Evolutionary conservation across 2,888 invertebrate genomes (phyloP).

Genomic region (Zygothrica quintamaculata): DNA sequence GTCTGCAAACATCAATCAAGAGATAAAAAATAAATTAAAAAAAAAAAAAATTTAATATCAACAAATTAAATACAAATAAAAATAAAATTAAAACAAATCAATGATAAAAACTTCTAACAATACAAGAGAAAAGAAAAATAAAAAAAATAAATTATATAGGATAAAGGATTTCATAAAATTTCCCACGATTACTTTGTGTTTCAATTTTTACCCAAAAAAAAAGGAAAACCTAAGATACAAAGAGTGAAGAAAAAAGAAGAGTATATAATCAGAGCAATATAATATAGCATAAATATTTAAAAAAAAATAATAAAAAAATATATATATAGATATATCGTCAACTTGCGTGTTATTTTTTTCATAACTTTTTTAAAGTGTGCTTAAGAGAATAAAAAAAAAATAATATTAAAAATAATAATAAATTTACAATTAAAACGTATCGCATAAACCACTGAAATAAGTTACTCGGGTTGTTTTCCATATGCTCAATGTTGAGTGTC

Average conservation of each 20-base stretch:
- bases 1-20: conserved; percentile 65
- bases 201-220: conserved; percentile 20
- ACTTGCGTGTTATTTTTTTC: conserved; percentile 39
- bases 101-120: conserved; percentile 8
- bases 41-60: conserved; percentile 4
- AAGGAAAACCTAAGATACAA: not conserved
- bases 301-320: conserved; percentile 34
- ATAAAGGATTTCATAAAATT: conserved; percentile 27
- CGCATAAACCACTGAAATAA: conserved; percentile 12
- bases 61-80: conserved; percentile 15
- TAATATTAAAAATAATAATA: conserved; percentile 11
- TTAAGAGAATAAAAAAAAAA: conserved; percentile 42
- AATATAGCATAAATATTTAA: conserved; percentile 9
- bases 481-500: conserved; percentile 37
- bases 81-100: not conserved
- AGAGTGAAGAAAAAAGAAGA: conserved; percentile 18
- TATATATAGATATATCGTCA: conserved; percentile 7
- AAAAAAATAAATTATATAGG: conserved; percentile 5
- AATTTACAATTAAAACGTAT: too few species aligned
- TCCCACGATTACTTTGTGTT: conserved; percentile 49
- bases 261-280: conserved; percentile 21
- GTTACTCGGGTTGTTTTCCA: conserved; percentile 33
- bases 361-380: conserved; percentile 47
- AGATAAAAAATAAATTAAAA: conserved; percentile 11
- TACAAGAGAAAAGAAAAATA: conserved; percentile 11